Percentiles rank a stretch among this genome's conserved stretches.
phyloP scores from a whole-genome alignment of 2,113 vertebrate genomes.

The Clupea harengus region DNA sequence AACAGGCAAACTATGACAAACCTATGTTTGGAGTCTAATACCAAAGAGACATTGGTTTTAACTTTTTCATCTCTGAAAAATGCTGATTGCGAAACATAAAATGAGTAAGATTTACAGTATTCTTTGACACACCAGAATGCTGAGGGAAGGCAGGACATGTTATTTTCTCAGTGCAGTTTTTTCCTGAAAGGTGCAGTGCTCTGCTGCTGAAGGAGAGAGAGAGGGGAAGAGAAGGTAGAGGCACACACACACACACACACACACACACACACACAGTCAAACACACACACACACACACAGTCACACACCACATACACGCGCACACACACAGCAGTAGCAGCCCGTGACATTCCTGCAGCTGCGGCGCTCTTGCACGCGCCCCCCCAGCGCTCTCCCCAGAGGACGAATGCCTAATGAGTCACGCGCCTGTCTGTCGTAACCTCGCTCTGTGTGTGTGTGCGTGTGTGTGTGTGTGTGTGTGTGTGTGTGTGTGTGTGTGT shows the following conservation, averaged over 20 bases:
- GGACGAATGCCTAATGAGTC: constrained; percentile 82
- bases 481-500: constrained; percentile 53
- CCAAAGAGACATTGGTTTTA: background rate
- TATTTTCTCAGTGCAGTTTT: constrained; percentile 60
- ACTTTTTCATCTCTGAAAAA: background rate
- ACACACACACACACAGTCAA: constrained; percentile 40
- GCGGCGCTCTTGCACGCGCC: constrained; percentile 56
- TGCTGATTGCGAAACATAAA: background rate
- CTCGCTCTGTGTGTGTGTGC: constrained; percentile 62
- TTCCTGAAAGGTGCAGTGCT: constrained; percentile 71
- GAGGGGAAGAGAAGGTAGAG: background rate
- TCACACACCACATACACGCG: constrained; percentile 42
- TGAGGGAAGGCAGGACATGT: constrained; percentile 61
- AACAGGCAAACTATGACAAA: no score
- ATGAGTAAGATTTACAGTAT: background rate
- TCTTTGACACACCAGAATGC: constrained; percentile 40
- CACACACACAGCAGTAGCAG: constrained; percentile 63
- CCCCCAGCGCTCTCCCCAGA: constrained; percentile 73
- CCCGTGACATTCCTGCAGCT: constrained; percentile 80
- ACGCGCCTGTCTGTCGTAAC: constrained; percentile 81
- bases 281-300: constrained; percentile 42
- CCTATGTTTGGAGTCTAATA: no score
- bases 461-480: constrained; percentile 59
- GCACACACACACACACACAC: constrained; percentile 26
- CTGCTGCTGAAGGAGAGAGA: constrained; percentile 61